A percentile compares a stretch with the other conserved stretches of the same genome.
These are phyloP conservation scores for Coranthus polyacanthus DNA, from an alignment of 2,797 vertebrate genomes.

Conservation along the genomic window DNA sequence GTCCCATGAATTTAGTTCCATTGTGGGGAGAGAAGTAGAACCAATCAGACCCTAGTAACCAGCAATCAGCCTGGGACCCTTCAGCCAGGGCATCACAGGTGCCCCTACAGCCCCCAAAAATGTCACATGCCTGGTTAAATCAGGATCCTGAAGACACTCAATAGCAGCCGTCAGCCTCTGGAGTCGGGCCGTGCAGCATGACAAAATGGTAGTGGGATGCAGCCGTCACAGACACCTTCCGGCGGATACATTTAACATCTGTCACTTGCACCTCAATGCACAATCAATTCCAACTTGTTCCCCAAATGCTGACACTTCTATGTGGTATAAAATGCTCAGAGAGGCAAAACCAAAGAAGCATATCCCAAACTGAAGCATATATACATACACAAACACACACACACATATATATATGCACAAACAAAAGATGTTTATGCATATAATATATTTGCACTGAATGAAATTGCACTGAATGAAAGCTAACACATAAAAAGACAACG, in stretches of 20 bases:
- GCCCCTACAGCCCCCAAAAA: conserved; percentile 40
- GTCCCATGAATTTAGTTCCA: conserved; percentile 74
- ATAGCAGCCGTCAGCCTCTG: conserved; percentile 27
- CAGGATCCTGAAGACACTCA: conserved; percentile 63
- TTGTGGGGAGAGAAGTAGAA: conserved; percentile 73
- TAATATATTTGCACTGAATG: too few relatives aligned
- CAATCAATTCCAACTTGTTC: conserved; percentile 64
- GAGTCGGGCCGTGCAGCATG: conserved; percentile 27
- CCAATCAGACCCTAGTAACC: conserved; percentile 81
- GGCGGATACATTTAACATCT: conserved; percentile 57
- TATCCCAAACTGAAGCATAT: too few relatives aligned
- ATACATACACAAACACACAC: too few relatives aligned
- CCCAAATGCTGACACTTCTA: conserved; percentile 39
- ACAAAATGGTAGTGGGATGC: conserved; percentile 45
- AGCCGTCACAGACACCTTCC: conserved; percentile 63
- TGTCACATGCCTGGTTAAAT: conserved; percentile 75
- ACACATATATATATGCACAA: too few relatives aligned
- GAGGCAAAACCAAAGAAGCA: too few relatives aligned
- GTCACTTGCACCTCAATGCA: conserved; percentile 69
- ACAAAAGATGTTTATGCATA: too few relatives aligned
- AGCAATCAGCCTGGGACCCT: conserved; percentile 83
- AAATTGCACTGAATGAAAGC: too few relatives aligned
- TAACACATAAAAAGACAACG: too few relatives aligned
- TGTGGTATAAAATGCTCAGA: conserved; percentile 28
- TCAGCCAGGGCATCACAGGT: conserved; percentile 72